Percentiles rank a stretch among this genome's conserved stretches.
Conservation (phyloP, 1,140 invertebrate genomes). For the Cydia pomonella region DNA sequence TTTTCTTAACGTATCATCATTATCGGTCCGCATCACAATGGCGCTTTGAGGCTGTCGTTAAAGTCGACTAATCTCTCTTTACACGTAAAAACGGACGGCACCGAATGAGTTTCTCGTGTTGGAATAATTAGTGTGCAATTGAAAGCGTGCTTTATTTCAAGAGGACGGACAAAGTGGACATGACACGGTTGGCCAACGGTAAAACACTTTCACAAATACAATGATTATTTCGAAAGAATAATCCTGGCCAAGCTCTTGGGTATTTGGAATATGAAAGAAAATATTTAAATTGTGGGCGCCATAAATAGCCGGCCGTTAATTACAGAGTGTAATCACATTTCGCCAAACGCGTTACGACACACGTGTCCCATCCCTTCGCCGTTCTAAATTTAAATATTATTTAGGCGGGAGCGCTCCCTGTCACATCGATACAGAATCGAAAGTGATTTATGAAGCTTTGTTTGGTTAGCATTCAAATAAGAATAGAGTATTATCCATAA, state of each 20-base stretch:
- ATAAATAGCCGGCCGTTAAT: constrained; percentile 78
- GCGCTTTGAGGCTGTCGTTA: constrained; percentile 69
- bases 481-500: constrained; percentile 3
- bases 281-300: constrained; percentile 64
- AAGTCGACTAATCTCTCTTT: constrained; percentile 78
- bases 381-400: constrained; percentile 79
- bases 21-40: constrained; percentile 70
- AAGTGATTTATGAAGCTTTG: constrained; percentile 77
- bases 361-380: constrained; percentile 79
- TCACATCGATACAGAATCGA: constrained; percentile 65
- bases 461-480: constrained; percentile 44
- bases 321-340: constrained; percentile 78
- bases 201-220: constrained; percentile 77
- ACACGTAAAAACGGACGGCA: constrained; percentile 74
- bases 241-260: constrained; percentile 43
- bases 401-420: constrained; percentile 73
- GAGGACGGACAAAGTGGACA: constrained; percentile 70
- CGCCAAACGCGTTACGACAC: constrained; percentile 79
- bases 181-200: constrained; percentile 73
- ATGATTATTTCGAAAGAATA: constrained; percentile 67
- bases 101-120: constrained; percentile 78
- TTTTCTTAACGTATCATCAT: constrained; percentile 78
- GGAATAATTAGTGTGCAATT: constrained; percentile 80
- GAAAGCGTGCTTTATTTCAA: constrained; percentile 79
- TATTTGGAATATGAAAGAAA: constrained; percentile 57